Evolutionary conservation across 2,113 vertebrate species (phyloP).

Genomic region (Progne subis): DNA sequence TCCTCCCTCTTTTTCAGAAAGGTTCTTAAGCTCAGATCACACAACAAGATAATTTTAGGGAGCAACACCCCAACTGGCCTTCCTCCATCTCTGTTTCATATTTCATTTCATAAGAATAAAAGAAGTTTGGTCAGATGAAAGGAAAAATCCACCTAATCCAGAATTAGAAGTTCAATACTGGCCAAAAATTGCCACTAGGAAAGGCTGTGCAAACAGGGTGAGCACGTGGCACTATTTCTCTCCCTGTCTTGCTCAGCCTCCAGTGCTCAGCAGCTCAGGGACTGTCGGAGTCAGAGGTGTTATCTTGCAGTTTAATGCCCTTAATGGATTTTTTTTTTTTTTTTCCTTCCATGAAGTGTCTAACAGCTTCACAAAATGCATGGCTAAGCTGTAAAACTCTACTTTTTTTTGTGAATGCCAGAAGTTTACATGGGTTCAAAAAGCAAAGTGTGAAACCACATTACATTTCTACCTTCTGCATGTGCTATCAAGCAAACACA

Average conservation of each 20-base stretch:
- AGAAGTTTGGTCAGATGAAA: background rate
- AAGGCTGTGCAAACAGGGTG: background rate
- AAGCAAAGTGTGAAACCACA: slow-evolving; percentile 14
- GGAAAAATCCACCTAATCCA: background rate
- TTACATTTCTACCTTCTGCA: background rate
- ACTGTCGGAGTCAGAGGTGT: background rate
- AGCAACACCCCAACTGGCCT: background rate
- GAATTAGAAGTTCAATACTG: background rate
- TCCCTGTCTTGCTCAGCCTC: background rate
- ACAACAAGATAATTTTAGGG: background rate
- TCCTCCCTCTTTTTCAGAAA: background rate
- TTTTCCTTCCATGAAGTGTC: background rate
- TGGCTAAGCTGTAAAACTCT: background rate
- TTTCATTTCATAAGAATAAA: background rate
- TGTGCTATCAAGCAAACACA: slow-evolving; percentile 26
- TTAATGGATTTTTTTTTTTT: background rate
- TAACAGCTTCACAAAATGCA: background rate
- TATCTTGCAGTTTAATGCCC: slow-evolving; percentile 4
- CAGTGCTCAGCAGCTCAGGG: background rate
- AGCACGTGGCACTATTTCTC: background rate
- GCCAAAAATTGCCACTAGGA: background rate
- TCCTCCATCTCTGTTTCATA: background rate
- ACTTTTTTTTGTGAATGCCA: background rate
- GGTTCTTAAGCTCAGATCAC: background rate
- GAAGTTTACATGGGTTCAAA: slow-evolving; percentile 10